Conservation (phyloP, 1,140 invertebrate species). For the Caerostris darwini region DNA sequence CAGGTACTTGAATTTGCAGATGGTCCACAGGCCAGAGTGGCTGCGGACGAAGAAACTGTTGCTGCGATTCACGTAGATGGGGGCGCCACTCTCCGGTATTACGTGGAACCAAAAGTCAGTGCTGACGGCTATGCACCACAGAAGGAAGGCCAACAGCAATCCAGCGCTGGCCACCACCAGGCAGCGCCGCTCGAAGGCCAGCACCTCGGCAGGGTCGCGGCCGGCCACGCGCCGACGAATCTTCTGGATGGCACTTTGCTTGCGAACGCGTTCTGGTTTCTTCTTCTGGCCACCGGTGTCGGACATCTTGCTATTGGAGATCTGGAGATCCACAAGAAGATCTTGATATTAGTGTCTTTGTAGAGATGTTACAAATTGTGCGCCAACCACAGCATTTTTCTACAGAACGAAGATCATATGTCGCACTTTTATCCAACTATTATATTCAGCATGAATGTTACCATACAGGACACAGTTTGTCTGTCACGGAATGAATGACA, state of each 20-base stretch:
- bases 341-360: not conserved
- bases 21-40: constrained; percentile 87
- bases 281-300: not conserved
- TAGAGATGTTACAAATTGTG: too few species aligned
- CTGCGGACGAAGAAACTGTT: constrained; percentile 85
- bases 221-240: constrained; percentile 53
- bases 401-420: not conserved
- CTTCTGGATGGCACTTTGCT: constrained; percentile 67
- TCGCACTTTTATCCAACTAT: not conserved
- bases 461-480: too few species aligned
- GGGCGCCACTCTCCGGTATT: constrained; percentile 81
- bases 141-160: constrained; percentile 85
- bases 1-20: constrained; percentile 82
- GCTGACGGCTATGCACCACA: constrained; percentile 89
- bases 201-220: constrained; percentile 1
- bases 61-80: constrained; percentile 84
- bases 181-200: constrained; percentile 43
- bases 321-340: not conserved
- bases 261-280: not conserved
- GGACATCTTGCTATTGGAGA: not conserved
- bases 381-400: not conserved
- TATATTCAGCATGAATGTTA: not conserved
- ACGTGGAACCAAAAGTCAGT: constrained; percentile 89
- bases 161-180: constrained; percentile 55
- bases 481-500: too few species aligned